phyloP scores from a whole-genome alignment of 1,140 invertebrate species.

The Anastrepha obliqua region DNA sequence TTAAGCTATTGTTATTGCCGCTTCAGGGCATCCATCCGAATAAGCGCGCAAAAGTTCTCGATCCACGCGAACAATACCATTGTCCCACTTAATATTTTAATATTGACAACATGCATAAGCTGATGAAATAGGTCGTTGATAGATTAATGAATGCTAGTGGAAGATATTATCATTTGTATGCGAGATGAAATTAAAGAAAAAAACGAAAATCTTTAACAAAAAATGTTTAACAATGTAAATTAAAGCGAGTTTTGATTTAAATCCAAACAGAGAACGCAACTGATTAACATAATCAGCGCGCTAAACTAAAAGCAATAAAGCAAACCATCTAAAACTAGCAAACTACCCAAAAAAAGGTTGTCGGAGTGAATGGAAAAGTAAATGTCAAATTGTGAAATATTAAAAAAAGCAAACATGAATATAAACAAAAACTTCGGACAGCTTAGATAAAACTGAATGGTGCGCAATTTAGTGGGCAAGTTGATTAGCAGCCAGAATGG shows the following conservation, averaged over 20 bases:
- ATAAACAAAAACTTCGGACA: neutral
- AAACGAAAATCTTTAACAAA: neutral
- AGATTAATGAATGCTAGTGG: conserved; percentile 1
- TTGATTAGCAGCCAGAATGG: neutral
- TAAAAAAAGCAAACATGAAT: neutral
- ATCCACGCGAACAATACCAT: neutral
- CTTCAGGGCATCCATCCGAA: neutral
- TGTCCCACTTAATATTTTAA: neutral
- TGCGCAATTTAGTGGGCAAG: neutral
- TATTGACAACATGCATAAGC: neutral
- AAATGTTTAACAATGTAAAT: conserved; percentile 1
- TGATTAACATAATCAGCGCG: conserved; percentile 10
- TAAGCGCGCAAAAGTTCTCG: neutral
- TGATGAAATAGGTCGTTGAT: conserved; percentile 1
- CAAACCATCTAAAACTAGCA: neutral
- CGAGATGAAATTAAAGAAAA: too few species aligned
- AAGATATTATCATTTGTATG: neutral
- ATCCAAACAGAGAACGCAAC: neutral
- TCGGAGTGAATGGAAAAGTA: conserved; percentile 29
- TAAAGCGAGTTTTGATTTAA: conserved; percentile 9
- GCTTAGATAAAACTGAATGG: neutral
- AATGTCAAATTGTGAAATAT: conserved; percentile 34
- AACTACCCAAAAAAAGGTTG: neutral
- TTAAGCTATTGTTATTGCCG: neutral
- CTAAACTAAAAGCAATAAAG: neutral